These are phyloP conservation scores for Eublepharis macularius DNA, from an alignment of 2,113 vertebrate genomes.

Conservation along the genomic window DNA sequence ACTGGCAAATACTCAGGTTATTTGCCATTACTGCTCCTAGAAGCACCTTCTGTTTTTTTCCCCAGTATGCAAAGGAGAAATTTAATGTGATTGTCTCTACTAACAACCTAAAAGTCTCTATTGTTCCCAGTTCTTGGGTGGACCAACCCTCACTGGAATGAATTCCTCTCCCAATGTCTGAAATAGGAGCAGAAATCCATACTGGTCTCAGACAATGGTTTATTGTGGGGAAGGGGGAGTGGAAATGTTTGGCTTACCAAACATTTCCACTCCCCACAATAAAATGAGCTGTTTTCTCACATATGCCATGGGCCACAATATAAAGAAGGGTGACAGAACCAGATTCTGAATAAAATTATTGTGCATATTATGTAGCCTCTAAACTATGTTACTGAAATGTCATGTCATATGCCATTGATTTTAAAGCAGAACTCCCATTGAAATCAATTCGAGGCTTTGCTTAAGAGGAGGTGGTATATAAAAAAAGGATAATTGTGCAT, in stretches of 20 bases:
- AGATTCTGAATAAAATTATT: conserved; percentile 37
- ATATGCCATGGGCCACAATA: conserved; percentile 10
- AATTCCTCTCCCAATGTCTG: background rate
- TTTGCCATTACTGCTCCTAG: background rate
- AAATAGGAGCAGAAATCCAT: background rate
- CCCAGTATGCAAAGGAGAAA: background rate
- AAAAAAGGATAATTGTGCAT: conserved; percentile 48
- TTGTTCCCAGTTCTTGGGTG: background rate
- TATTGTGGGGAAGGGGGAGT: no score
- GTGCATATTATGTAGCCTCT: conserved; percentile 38
- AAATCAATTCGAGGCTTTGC: conserved; percentile 53
- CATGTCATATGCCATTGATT: conserved; percentile 51
- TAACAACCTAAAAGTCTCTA: background rate
- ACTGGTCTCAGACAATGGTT: no score
- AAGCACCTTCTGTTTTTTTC: background rate
- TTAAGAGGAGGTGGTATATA: conserved; percentile 50
- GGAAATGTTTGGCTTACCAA: no score
- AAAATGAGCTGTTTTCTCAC: background rate
- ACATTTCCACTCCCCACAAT: background rate
- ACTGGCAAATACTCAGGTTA: no score
- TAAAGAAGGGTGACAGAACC: conserved; percentile 18
- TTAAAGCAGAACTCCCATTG: conserved; percentile 54
- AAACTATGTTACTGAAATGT: conserved; percentile 44
- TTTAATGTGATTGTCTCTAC: background rate
- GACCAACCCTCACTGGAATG: background rate